Evolutionary conservation across 2,888 invertebrate species (phyloP), one percentile per base, ranked within the genome.

Genomic region (Dione juno): DNA sequence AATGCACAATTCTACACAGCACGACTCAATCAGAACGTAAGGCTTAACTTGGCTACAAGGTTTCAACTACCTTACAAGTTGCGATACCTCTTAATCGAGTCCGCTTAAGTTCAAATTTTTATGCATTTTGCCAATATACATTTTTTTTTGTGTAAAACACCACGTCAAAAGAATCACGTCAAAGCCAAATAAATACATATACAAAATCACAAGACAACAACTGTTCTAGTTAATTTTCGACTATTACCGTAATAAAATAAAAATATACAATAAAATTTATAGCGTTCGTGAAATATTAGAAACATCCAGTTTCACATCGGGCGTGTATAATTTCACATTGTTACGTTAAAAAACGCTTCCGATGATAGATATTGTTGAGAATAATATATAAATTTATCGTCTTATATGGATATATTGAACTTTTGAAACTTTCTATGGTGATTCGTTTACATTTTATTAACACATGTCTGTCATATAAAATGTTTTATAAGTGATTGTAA

Each of bases 361-460:
- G 59, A 68, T 66, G 58, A 66, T 69, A 64, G 71, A 71, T 73
- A 71, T 73, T 66, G 71, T 73, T n/a, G 6, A 53, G 61, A 54
- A 68, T 69, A 66, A 73, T 70, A 61, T 70, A 71, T 66, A 71
- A 69, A 69, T 71, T 73, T 73, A 75, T 72, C 66, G 67, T 71
- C 28, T 73, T 73, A 77, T 75, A 78, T 76, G 77, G 75, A 67
- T 66, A 67, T 77, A 72, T 78, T 78, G 75, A 57, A 77, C 77
- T 77, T 74, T 71, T 65, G 57, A 67, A 71, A 74, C 79, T 80
- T 80, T 80, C 80, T 79, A 78, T 74, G 71, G 70, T 74, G 75
- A 66, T 77, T 76, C 75, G 65, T 72, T 71, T 73, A 73, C 69
- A 57, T 54, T 64, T 66, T 43, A 57, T 57, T 57, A 57, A 28